These are phyloP conservation scores for Sinocyclocheilus maitianheensis DNA, from an alignment of 2,113 vertebrate genomes.

Conservation along the genomic window DNA sequence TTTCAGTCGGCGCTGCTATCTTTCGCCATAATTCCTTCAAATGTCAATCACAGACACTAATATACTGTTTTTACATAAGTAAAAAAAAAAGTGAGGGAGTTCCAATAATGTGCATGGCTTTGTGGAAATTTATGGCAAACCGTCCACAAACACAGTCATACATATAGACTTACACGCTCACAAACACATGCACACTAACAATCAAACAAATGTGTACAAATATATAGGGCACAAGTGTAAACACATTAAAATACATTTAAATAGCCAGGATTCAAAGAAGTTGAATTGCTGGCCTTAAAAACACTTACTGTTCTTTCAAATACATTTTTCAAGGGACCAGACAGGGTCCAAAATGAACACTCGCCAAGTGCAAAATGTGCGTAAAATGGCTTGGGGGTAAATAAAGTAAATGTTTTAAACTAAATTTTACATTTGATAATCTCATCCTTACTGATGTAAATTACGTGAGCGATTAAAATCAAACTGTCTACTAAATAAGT, in stretches of 20 bases:
- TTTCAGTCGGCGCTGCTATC: conserved; percentile 36
- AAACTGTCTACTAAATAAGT: neutral
- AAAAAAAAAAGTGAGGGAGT: conserved; percentile 31
- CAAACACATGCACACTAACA: conserved; percentile 40
- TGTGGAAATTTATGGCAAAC: conserved; percentile 24
- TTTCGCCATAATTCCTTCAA: conserved; percentile 41
- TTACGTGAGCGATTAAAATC: neutral
- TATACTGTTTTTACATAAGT: conserved; percentile 9
- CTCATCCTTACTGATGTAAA: neutral
- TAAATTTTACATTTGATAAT: neutral
- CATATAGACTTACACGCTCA: conserved; percentile 43
- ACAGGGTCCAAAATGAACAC: neutral
- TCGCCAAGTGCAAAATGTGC: neutral
- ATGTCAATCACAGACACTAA: conserved; percentile 3
- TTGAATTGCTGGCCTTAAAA: conserved; percentile 26
- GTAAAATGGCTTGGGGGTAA: neutral
- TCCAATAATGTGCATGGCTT: conserved; percentile 32
- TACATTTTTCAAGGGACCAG: neutral
- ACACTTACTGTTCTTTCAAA: neutral
- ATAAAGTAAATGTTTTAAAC: neutral
- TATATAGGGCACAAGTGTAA: conserved; percentile 56
- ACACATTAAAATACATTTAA: conserved; percentile 53
- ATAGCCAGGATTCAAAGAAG: conserved; percentile 38
- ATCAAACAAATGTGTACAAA: conserved; percentile 22
- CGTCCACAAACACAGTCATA: conserved; percentile 36